Base-by-base conservation (phyloP, 2,113 vertebrate genomes). In the Mugil cephalus region DNA sequence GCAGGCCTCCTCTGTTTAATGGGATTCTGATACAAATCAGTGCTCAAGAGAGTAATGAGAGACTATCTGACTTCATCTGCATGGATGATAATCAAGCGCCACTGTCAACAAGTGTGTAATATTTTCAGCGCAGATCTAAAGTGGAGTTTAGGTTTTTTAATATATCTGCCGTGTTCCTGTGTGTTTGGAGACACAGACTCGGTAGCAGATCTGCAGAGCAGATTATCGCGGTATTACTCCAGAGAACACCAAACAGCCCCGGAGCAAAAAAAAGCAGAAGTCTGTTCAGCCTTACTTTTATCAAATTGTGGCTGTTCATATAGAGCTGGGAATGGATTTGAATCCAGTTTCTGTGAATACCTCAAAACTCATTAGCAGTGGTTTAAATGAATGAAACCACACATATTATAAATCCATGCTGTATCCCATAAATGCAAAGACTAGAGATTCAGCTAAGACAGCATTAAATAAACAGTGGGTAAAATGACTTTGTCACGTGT, bases 191-290 rank as follows among this genome's bases (percentile, higher is more conserved):
- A 59, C 63, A 9, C 13, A 82, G 21, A 21, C 39, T 42, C 55
- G 53, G 55, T 3, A 34, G 68, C 63, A 53, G 69, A 73, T 58
- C 50, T 30, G 51, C 30, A 38, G 13, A 56, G 51, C 68, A 68
- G 63, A 82, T 68, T 35, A 52, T 73, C 21, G 13, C 50, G 62
- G 55, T 59, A 51, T 62, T 51, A 82, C 55, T 77, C 34, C 43
- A 77, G 72, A 71, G 67, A 48, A 43, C 52, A 46, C 39, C 42
- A 69, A 69, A 77, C 45, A 64, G 56, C 12, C 70, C 54, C 1
- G 43, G 19, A 72, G 65, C 65, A 65, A 65, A 17, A 70, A 50
- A 42, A n/a, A n/a, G n/a, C 47, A 40, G 73, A 34, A 47, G 48
- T 46, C 36, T 14, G 54, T 43, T 34, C 80, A 39, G 15, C 4